Percentiles rank a stretch among this genome's conserved stretches.
Evolutionary conservation across 2,888 invertebrate species (phyloP).

Genomic region (Scelioninae gen. 1): DNA sequence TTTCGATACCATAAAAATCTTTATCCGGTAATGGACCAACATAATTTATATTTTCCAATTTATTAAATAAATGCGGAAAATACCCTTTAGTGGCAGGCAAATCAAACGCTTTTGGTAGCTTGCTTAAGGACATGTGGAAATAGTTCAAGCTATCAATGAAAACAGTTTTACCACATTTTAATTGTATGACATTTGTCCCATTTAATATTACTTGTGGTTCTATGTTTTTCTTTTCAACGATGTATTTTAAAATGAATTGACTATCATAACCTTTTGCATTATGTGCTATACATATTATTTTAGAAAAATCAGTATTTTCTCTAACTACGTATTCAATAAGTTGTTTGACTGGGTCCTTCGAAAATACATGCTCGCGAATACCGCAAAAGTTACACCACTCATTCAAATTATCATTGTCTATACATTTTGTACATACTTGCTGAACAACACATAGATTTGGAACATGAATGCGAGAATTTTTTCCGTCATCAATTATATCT

Average conservation of each 20-base stretch:
- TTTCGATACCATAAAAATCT: no score
- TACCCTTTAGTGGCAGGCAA: conserved; percentile 68
- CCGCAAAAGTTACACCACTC: conserved; percentile 20
- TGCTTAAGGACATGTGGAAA: no score
- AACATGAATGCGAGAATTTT: background rate
- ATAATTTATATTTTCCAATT: conserved; percentile 64
- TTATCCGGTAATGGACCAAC: conserved; percentile 59
- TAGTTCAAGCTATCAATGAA: conserved; percentile 69
- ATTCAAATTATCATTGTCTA: conserved; percentile 6
- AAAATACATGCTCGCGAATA: conserved; percentile 36
- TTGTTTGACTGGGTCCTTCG: conserved; percentile 6
- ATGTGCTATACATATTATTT: conserved; percentile 62
- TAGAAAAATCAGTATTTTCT: conserved; percentile 4
- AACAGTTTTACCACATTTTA: conserved; percentile 54
- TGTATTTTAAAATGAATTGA: conserved; percentile 25
- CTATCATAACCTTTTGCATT: conserved; percentile 42
- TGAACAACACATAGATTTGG: conserved; percentile 20
- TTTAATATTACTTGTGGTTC: conserved; percentile 70
- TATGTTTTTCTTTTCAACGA: background rate
- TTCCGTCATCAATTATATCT: background rate
- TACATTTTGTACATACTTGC: conserved; percentile 27
- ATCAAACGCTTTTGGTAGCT: no score
- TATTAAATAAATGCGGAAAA: conserved; percentile 72
- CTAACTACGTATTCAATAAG: conserved; percentile 47
- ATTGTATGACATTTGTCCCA: conserved; percentile 68